These are phyloP conservation scores for Hemibagrus guttatus DNA, from an alignment of 2,797 vertebrate genomes.

Conservation along the genomic window DNA sequence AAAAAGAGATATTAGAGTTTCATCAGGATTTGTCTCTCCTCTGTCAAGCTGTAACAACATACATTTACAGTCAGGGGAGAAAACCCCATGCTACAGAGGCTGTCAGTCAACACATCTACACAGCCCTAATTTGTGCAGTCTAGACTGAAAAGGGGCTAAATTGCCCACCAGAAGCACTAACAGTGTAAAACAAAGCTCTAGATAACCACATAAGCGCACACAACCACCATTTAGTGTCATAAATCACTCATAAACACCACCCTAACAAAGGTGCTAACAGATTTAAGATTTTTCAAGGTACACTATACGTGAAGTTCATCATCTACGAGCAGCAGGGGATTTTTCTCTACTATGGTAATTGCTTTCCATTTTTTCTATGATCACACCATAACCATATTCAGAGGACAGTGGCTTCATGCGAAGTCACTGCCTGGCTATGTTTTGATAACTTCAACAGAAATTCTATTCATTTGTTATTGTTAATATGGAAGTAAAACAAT, in stretches of 20 bases:
- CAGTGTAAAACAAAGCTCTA: constrained; percentile 48
- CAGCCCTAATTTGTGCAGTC: constrained; percentile 67
- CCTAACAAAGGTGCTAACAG: constrained; percentile 51
- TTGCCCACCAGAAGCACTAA: constrained; percentile 63
- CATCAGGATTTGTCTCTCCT: background rate
- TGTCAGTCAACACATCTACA: constrained; percentile 66
- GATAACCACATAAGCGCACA: constrained; percentile 68
- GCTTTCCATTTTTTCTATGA: constrained; percentile 10
- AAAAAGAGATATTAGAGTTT: background rate
- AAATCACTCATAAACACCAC: constrained; percentile 68
- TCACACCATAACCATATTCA: background rate
- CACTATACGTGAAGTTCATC: constrained; percentile 30
- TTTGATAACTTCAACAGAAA: background rate
- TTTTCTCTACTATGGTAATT: constrained; percentile 41
- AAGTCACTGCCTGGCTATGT: background rate
- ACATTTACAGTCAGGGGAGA: background rate
- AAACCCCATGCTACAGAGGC: constrained; percentile 52
- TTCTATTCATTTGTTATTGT: background rate
- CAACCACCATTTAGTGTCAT: constrained; percentile 66
- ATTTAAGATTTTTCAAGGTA: constrained; percentile 32
- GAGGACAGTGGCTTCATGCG: background rate
- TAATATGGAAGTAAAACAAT: background rate
- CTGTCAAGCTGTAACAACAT: background rate
- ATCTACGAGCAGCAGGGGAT: constrained; percentile 15
- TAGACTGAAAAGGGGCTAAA: constrained; percentile 65